These are phyloP conservation scores for Synergus umbraculus DNA, from an alignment of 2,888 invertebrate species.

Conservation along the genomic window DNA sequence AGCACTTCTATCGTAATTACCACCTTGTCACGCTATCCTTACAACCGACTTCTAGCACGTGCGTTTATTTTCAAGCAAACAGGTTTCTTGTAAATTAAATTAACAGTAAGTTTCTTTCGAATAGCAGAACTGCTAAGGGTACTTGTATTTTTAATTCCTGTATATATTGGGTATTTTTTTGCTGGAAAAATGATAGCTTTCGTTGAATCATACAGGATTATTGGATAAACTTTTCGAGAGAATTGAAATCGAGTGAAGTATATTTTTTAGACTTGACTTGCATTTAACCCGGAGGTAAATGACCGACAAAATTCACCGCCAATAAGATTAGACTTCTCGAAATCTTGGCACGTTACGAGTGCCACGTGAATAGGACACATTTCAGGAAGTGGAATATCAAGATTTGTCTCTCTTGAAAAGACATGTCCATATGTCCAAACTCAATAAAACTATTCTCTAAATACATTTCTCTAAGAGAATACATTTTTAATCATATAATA, in stretches of 20 bases:
- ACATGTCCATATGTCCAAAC: not conserved
- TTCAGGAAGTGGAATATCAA: slow-evolving; percentile 42
- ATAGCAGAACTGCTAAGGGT: not conserved
- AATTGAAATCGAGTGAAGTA: not conserved
- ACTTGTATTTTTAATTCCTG: not conserved
- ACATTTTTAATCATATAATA: too few species aligned
- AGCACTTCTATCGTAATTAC: not conserved
- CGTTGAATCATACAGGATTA: not conserved
- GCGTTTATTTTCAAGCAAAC: not conserved
- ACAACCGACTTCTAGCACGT: slow-evolving; percentile 5
- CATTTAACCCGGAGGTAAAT: slow-evolving; percentile 34
- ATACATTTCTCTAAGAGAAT: too few species aligned
- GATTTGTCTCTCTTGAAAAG: slow-evolving; percentile 7
- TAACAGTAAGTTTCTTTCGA: not conserved
- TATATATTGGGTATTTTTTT: not conserved
- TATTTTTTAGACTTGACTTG: not conserved
- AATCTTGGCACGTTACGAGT: slow-evolving; percentile 56
- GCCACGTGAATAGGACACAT: slow-evolving; percentile 52
- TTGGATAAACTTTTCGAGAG: not conserved
- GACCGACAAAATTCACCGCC: slow-evolving; percentile 57
- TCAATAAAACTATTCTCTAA: not conserved
- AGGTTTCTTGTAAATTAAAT: not conserved
- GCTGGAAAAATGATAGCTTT: not conserved
- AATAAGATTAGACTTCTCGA: slow-evolving; percentile 54
- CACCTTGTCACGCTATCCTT: not conserved